phyloP scores from a whole-genome alignment of 2,888 invertebrate species.

The Plutella xylostella region DNA sequence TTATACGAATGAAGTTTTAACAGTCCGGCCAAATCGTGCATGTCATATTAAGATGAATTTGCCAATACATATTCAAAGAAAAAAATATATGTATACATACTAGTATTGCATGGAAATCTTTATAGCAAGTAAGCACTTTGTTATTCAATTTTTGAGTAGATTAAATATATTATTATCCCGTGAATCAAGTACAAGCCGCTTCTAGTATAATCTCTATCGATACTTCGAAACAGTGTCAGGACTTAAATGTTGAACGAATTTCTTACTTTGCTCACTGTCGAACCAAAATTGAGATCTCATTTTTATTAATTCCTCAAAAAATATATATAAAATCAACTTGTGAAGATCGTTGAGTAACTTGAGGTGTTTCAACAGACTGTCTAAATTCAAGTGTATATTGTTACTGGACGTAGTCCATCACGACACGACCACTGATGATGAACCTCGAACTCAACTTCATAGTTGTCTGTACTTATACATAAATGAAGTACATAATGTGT shows the following conservation, averaged over 20 bases:
- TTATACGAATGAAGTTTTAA: conserved; percentile 47
- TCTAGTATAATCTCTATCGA: conserved; percentile 28
- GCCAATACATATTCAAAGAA: conserved; percentile 44
- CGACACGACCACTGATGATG: too few species aligned
- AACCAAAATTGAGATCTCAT: conserved; percentile 66
- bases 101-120: conserved; percentile 36
- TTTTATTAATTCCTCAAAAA: conserved; percentile 25
- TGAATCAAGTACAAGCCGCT: conserved; percentile 55
- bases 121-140: conserved; percentile 34
- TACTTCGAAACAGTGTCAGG: conserved; percentile 40
- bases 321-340: too few species aligned
- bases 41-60: conserved; percentile 36
- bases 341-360: too few species aligned
- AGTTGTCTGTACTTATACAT: conserved; percentile 22
- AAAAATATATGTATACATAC: conserved; percentile 39
- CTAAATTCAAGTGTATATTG: too few species aligned
- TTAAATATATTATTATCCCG: conserved; percentile 24
- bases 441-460: too few species aligned
- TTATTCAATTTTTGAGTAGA: conserved; percentile 4
- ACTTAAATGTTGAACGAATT: conserved; percentile 38
- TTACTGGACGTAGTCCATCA: too few species aligned
- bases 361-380: too few species aligned
- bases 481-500: conserved; percentile 57
- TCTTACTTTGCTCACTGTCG: conserved; percentile 53
- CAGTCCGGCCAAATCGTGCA: conserved; percentile 59